A percentile compares a stretch with the other conserved stretches of the same genome.
phyloP scores from a whole-genome alignment of 2,888 invertebrate species.

The Ctena decussata region DNA sequence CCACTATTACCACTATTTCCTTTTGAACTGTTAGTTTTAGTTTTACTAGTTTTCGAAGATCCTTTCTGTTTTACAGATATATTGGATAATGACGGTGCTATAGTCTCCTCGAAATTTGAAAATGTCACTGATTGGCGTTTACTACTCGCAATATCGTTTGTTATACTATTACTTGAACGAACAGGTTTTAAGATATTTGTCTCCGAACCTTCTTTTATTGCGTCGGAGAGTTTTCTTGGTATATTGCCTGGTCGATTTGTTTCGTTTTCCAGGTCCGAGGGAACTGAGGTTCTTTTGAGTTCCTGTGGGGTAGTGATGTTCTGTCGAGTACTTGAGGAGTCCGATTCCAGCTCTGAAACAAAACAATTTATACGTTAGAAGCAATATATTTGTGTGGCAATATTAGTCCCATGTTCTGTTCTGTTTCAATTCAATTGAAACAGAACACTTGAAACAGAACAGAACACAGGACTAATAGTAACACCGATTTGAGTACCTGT shows the following conservation, averaged over 20 bases:
- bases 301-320: not conserved
- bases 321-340: conserved; percentile 48
- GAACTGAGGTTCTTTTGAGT: conserved; percentile 33
- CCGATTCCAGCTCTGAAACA: conserved; percentile 60
- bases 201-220: conserved; percentile 22
- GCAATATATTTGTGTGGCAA: too few species aligned
- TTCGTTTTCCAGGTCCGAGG: not conserved
- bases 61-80: conserved; percentile 65
- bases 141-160: conserved; percentile 24
- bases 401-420: too few species aligned
- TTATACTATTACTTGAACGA: conserved; percentile 29
- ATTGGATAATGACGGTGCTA: conserved; percentile 30
- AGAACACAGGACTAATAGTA: too few species aligned
- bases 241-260: conserved; percentile 3
- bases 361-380: not conserved
- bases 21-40: conserved; percentile 56
- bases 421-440: too few species aligned
- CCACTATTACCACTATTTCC: conserved; percentile 36
- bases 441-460: too few species aligned
- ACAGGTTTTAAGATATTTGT: conserved; percentile 29
- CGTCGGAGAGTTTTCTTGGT: not conserved
- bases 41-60: conserved; percentile 39
- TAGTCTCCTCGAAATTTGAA: conserved; percentile 57
- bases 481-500: too few species aligned
- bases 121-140: conserved; percentile 39